Evolutionary conservation across 2,797 vertebrate species (phyloP), one percentile per base, ranked within the genome.

Genomic region (Caiman crocodilus): DNA sequence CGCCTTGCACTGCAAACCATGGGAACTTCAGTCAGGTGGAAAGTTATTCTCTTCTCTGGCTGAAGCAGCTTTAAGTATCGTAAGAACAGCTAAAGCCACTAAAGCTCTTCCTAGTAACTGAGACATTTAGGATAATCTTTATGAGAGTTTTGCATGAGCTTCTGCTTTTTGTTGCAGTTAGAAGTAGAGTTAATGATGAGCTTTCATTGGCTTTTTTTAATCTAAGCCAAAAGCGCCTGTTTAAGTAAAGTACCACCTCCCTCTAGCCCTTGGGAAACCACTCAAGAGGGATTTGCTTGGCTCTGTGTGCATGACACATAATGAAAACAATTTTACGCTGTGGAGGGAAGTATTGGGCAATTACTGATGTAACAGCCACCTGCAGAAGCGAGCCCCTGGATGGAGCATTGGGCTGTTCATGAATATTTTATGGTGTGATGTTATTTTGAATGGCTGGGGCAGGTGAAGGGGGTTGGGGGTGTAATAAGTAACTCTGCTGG

Each of bases 11-110:
- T 59, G 98, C 97, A 98, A 99, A 99, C 99, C 99, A 99, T 99
- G 99, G 99, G 99, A 99, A 99, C 99, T 99, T 98, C 99, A 99
- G 98, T 99, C 99, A 99, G 99, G 99, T 99, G 99, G 99, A 99
- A 99, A 99, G 98, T 98, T 98, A 98, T 98, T 98, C 98, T 98
- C 98, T 98, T 98, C 98, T 99, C 98, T 98, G 98, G 97, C 98
- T 97, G 97, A 98, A 98, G 98, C 98, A 98, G 98, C 98, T 98
- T 98, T 98, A 98, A 99, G 98, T 98, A 98, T 98, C 98, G 92
- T 98, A 98, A 98, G 98, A 98, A 98, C 98, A 96, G 96, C 97
- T 98, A 98, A 98, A 98, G 98, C 98, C 97, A 97, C 98, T 98
- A 98, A 98, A 98, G 97, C 98, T 98, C 98, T 98, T 98, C 98